Base-by-base conservation (phyloP, 2,797 vertebrate genomes). In the Acrossocheilus wenchowensis region DNA sequence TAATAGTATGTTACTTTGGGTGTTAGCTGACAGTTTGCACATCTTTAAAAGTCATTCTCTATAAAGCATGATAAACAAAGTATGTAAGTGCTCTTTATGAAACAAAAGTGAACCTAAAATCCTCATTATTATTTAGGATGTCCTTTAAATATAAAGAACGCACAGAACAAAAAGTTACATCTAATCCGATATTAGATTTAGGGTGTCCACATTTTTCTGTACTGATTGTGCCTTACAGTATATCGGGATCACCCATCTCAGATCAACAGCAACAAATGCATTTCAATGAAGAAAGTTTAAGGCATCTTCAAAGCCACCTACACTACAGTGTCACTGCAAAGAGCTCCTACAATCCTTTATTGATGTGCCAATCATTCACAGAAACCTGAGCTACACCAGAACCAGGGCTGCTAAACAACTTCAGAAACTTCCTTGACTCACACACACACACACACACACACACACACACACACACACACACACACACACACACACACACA, bases 341-440 rank as follows among this genome's bases (percentile, higher is more conserved):
- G 75, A n/a, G 15, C 60, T 86, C 81, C 74, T 60, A 79, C 57
- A 84, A 48, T 83, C 54, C 84, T 15, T 75, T 45, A 73, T 9
- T 80, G 60, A 75, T 45, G 75, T 88, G 68, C 69, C 48, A 57
- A 75, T 81, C 71, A 82, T 52, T 74, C 57, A 57, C 75, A 66
- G 43, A 41, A 80, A 26, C 60, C 21, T 48, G 81, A 78, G 62
- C 30, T 79, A n/a, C 23, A 26, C 36, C 39, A 60, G 23, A 79
- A 39, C 36, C 36, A 66, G 78, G 17, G 41, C 23, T 79, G 36
- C 36, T 62, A 60, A 80, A 48, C 41, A 81, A 69, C 19, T 52
- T 69, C 11, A 81, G 45, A 81, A 7, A 34, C 62, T 66, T 34
- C 62, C 14, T 6, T 66, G 62, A 66, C 26, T 17, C 62, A 34